Conservation (phyloP, 2,888 invertebrate species). For the Altica lythri region DNA sequence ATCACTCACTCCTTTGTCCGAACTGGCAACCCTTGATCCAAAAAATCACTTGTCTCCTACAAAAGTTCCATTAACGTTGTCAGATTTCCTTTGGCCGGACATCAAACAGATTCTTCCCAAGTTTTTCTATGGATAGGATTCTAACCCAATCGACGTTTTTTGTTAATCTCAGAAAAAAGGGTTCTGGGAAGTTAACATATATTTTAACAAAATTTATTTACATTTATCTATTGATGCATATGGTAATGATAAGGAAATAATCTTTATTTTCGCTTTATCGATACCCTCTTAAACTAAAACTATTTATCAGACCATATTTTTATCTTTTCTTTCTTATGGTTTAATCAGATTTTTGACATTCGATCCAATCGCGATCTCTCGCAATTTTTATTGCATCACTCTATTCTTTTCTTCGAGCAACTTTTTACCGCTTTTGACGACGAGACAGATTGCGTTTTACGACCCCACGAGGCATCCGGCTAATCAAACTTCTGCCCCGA, state of each 20-base stretch:
- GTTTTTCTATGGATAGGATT: not conserved
- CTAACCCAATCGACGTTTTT: too few relatives aligned
- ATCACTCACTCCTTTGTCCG: slow-evolving; percentile 2
- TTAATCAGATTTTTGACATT: too few relatives aligned
- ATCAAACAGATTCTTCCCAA: slow-evolving; percentile 1
- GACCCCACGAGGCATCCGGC: slow-evolving; percentile 14
- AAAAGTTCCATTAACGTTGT: slow-evolving; percentile 1
- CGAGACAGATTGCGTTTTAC: slow-evolving; percentile 25
- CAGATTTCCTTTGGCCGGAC: not conserved
- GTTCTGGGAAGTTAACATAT: too few relatives aligned
- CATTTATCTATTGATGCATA: too few relatives aligned
- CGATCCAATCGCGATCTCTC: not conserved
- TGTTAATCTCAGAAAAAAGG: too few relatives aligned
- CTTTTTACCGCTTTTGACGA: slow-evolving; percentile 8
- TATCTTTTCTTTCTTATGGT: too few relatives aligned
- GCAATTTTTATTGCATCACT: not conserved
- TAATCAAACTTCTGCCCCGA: slow-evolving; percentile 25
- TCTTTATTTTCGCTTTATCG: too few relatives aligned
- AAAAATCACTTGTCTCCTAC: slow-evolving; percentile 2
- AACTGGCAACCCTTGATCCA: not conserved
- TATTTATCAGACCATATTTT: too few relatives aligned
- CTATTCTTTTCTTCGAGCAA: slow-evolving; percentile 3
- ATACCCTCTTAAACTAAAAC: too few relatives aligned
- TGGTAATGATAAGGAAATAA: too few relatives aligned
- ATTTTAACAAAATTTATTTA: too few relatives aligned